These are phyloP conservation scores for Luidia sarsii DNA, from an alignment of 53 echinoderm and acorn worm species.

Conservation along the genomic window DNA sequence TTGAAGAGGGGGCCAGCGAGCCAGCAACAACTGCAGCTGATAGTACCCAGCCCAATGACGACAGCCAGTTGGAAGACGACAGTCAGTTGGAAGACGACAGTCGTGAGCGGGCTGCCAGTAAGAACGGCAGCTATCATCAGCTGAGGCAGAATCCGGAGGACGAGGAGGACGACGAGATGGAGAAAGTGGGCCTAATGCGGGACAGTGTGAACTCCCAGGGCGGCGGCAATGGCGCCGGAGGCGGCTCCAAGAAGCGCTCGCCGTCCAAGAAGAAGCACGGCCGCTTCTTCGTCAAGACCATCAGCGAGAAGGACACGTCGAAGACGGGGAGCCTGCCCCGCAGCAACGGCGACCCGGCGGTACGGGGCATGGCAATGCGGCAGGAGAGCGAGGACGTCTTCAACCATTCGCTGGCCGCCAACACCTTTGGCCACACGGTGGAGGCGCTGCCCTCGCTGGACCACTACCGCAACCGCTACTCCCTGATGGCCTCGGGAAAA, in stretches of 20 bases:
- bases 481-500: conserved; percentile 69
- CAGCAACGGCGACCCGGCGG: conserved; percentile 47
- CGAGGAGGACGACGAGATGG: neutral
- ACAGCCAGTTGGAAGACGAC: neutral
- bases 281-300: conserved; percentile 83
- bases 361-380: neutral
- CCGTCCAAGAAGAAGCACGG: conserved; percentile 57
- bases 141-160: too few species aligned
- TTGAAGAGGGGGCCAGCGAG: neutral
- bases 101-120: neutral
- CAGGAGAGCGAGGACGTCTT: conserved; percentile 42
- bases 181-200: neutral
- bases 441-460: conserved; percentile 84
- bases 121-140: too few species aligned
- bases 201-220: neutral
- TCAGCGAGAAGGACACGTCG: conserved; percentile 68
- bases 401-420: conserved; percentile 61
- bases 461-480: conserved; percentile 82
- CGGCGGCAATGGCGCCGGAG: too few species aligned
- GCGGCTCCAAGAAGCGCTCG: neutral
- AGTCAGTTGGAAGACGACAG: neutral
- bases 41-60: too few species aligned
- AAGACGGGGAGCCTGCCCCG: neutral
- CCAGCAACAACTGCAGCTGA: neutral
- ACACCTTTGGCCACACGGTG: conserved; percentile 82